phyloP scores from a whole-genome alignment of 1,140 invertebrate genomes.

The Brachionus koreanus region DNA sequence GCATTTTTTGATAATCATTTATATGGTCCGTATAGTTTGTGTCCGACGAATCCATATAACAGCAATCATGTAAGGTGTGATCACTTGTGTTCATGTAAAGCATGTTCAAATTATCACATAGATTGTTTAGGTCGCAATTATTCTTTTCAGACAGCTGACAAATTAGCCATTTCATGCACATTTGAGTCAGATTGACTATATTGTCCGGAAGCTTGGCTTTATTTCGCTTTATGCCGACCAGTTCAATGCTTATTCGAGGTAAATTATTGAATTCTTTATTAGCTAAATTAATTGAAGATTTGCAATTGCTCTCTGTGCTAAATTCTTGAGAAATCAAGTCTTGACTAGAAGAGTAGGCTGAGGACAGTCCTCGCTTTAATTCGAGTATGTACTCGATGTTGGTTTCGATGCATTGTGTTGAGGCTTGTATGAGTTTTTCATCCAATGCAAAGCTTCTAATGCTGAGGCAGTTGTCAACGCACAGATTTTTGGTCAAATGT shows the following conservation, averaged over 20 bases:
- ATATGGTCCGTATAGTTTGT: neutral
- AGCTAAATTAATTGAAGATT: constrained; percentile 28
- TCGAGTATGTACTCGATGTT: constrained; percentile 42
- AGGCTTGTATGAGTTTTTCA: constrained; percentile 17
- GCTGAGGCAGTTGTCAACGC: constrained; percentile 33
- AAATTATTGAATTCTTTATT: constrained; percentile 43
- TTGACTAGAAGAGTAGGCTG: neutral
- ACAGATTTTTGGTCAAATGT: neutral
- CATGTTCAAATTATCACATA: constrained; percentile 24
- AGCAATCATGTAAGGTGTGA: constrained; percentile 39
- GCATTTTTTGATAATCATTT: constrained; percentile 35
- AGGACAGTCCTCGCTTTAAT: neutral
- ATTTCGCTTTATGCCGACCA: constrained; percentile 18
- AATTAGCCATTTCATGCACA: constrained; percentile 44
- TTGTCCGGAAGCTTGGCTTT: constrained; percentile 31
- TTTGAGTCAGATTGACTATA: constrained; percentile 1
- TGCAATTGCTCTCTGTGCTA: neutral
- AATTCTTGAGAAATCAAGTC: neutral
- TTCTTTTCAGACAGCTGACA: neutral
- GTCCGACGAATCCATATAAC: constrained; percentile 19
- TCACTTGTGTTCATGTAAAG: constrained; percentile 25
- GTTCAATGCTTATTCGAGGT: constrained; percentile 2
- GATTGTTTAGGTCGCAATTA: neutral
- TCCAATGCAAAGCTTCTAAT: constrained; percentile 25
- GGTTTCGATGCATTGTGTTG: constrained; percentile 29